Conservation (phyloP, 2,888 invertebrate genomes). For the Drosophila siamana region DNA sequence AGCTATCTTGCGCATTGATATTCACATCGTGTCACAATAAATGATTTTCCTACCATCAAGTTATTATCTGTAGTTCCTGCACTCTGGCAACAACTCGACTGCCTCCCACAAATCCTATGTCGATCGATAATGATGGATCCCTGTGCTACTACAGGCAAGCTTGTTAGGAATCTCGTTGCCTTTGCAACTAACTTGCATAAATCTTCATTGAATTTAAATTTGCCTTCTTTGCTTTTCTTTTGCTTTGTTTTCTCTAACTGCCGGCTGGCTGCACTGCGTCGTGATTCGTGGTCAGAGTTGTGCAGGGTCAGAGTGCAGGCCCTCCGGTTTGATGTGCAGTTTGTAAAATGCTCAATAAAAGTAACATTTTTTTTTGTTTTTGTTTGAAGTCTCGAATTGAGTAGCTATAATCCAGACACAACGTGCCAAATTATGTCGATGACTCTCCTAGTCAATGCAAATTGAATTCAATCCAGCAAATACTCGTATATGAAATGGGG, state of each 20-base stretch:
- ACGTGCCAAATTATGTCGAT: slow-evolving; percentile 51
- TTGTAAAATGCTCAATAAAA: slow-evolving; percentile 77
- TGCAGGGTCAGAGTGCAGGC: slow-evolving; percentile 72
- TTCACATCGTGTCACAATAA: slow-evolving; percentile 77
- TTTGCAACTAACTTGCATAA: slow-evolving; percentile 66
- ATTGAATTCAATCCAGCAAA: slow-evolving; percentile 29
- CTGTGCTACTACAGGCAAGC: slow-evolving; percentile 64
- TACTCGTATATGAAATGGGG: slow-evolving; percentile 9
- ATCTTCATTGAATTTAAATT: slow-evolving; percentile 62
- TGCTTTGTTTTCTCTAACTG: slow-evolving; percentile 11
- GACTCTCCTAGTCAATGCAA: slow-evolving; percentile 43
- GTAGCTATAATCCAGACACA: slow-evolving; percentile 35
- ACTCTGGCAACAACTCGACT: slow-evolving; percentile 5
- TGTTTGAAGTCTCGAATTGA: slow-evolving; percentile 25
- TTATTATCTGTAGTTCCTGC: slow-evolving; percentile 65
- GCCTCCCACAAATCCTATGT: slow-evolving; percentile 57
- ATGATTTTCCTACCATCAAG: slow-evolving; percentile 76
- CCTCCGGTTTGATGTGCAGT: slow-evolving; percentile 73
- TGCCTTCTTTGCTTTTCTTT: slow-evolving; percentile 6
- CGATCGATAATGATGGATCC: slow-evolving; percentile 72
- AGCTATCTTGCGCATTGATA: slow-evolving; percentile 43
- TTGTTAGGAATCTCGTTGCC: slow-evolving; percentile 15
- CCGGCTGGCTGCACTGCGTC: slow-evolving; percentile 34
- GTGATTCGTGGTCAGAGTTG: slow-evolving; percentile 70
- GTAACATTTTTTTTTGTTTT: slow-evolving; percentile 41